Evolutionary conservation across 2,888 invertebrate species (phyloP).

Genomic region (Papilio elwesi): DNA sequence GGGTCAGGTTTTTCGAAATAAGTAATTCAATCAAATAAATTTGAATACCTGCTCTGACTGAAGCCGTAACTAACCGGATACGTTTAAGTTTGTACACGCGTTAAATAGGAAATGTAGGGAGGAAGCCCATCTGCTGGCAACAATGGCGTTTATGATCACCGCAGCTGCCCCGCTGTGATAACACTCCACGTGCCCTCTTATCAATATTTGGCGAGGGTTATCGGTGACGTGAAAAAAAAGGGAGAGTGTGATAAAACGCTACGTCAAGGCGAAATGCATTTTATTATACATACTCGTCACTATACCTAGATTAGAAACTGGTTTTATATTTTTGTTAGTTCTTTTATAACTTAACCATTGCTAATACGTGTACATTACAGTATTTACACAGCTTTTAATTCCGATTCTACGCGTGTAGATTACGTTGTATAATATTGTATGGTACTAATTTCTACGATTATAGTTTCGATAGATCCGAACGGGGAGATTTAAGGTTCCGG

Average conservation of each 20-base stretch:
- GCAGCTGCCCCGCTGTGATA: slow-evolving; percentile 55
- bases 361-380: no score
- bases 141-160: slow-evolving; percentile 53
- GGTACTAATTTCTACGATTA: no score
- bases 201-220: slow-evolving; percentile 41
- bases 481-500: no score
- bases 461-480: no score
- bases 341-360: no score
- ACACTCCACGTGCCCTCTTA: slow-evolving; percentile 48
- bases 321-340: no score
- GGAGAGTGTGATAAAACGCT: slow-evolving; percentile 16
- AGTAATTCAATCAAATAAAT: neutral
- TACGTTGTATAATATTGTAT: no score
- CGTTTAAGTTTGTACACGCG: slow-evolving; percentile 43
- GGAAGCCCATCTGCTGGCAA: slow-evolving; percentile 51
- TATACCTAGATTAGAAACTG: neutral
- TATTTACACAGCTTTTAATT: no score
- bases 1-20: neutral
- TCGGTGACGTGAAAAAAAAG: slow-evolving; percentile 25
- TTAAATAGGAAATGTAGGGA: slow-evolving; percentile 54
- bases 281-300: slow-evolving; percentile 12
- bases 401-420: no score
- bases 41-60: slow-evolving; percentile 7
- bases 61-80: slow-evolving; percentile 39
- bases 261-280: slow-evolving; percentile 17